A percentile compares a stretch with the other conserved stretches of the same genome.
phyloP scores from a whole-genome alignment of 2,888 invertebrate genomes.

The Pelosia muscerda region DNA sequence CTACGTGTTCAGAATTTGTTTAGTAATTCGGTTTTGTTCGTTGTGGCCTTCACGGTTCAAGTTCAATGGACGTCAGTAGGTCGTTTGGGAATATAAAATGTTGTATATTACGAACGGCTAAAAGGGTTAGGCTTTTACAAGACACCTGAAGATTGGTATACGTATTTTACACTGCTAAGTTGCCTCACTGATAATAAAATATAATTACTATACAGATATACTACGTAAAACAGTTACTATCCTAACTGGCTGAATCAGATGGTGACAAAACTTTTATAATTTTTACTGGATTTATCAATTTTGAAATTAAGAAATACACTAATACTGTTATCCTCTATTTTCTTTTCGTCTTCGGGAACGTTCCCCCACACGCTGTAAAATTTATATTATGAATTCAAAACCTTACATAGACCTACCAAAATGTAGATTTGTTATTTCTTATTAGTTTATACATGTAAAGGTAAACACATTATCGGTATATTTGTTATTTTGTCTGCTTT shows the following conservation, averaged over 20 bases:
- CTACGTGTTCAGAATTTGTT: conserved; percentile 30
- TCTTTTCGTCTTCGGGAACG: no score
- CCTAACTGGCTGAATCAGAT: no score
- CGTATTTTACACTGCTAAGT: background rate
- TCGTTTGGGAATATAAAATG: background rate
- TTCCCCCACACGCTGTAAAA: no score
- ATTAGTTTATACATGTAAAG: conserved; percentile 23
- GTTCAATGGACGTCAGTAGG: conserved; percentile 11
- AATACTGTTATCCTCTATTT: no score
- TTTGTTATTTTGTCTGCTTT: conserved; percentile 40
- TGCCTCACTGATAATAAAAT: no score
- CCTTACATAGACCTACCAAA: background rate
- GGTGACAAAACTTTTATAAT: no score
- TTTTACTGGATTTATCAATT: no score
- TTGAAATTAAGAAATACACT: no score
- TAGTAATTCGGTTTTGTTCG: conserved; percentile 25
- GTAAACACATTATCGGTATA: conserved; percentile 35
- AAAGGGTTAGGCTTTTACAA: conserved; percentile 4
- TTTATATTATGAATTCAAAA: background rate
- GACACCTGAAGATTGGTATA: background rate
- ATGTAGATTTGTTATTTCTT: background rate
- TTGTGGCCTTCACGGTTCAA: conserved; percentile 6
- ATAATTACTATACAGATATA: background rate
- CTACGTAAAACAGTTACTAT: no score
- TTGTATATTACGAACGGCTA: background rate